Conservation (phyloP, 2,797 vertebrate genomes). For the Ctenopoma multispine region DNA sequence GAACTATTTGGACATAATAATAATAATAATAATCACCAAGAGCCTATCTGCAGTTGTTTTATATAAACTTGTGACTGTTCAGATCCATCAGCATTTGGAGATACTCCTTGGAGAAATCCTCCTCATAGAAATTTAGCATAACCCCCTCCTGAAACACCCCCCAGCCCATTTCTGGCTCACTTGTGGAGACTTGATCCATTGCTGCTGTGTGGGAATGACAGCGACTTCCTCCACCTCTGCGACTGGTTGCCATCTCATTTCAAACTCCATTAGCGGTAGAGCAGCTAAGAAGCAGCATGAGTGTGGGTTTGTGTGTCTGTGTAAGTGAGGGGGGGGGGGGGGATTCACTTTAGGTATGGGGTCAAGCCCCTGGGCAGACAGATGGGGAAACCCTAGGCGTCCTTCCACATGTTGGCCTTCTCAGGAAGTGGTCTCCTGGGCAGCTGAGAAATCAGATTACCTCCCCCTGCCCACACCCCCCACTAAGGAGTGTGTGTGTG, state of each 20-base stretch:
- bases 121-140: constrained; percentile 13
- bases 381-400: constrained; percentile 73
- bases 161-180: constrained; percentile 21
- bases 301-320: constrained; percentile 3
- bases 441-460: constrained; percentile 82
- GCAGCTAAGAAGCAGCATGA: constrained; percentile 11
- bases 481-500: constrained; percentile 32
- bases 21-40: neutral
- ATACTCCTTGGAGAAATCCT: constrained; percentile 22
- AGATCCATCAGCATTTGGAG: constrained; percentile 22
- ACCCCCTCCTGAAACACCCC: constrained; percentile 11
- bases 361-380: constrained; percentile 62
- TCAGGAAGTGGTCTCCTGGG: constrained; percentile 81
- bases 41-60: constrained; percentile 13
- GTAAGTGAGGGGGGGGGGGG: neutral
- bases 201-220: constrained; percentile 49
- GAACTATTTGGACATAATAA: neutral
- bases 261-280: constrained; percentile 59
- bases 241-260: constrained; percentile 58
- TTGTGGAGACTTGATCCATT: constrained; percentile 58
- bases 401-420: constrained; percentile 65
- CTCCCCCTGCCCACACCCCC: constrained; percentile 73
- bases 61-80: constrained; percentile 16
- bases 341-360: constrained; percentile 38
- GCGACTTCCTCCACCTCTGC: constrained; percentile 55